phyloP scores from a whole-genome alignment of 2,888 invertebrate species.

The Loripinus fragilis region DNA sequence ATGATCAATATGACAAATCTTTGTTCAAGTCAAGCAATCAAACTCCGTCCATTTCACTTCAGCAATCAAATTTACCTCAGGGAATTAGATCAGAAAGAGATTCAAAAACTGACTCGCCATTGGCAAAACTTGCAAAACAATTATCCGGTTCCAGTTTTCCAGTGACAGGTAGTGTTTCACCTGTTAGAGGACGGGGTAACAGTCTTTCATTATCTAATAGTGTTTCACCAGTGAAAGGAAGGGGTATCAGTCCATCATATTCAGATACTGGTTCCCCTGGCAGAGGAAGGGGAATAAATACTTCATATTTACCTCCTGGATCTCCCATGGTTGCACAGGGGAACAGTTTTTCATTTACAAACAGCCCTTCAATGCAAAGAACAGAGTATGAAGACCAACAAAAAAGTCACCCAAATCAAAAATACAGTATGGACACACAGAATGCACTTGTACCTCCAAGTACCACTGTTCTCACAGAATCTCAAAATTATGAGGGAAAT shows the following conservation, averaged over 20 bases:
- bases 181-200: neutral
- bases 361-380: neutral
- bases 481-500: too few species aligned
- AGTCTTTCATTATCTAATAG: too few species aligned
- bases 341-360: neutral
- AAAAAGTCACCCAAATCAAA: too few species aligned
- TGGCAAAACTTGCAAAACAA: neutral
- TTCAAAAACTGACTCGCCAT: neutral
- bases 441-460: too few species aligned
- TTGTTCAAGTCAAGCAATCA: neutral
- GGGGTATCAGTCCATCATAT: neutral
- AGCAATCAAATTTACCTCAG: constrained; percentile 2
- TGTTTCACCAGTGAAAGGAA: neutral
- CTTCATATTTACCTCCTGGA: neutral
- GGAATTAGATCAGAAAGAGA: neutral
- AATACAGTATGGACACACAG: too few species aligned
- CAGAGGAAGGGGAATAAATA: neutral
- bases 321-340: neutral
- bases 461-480: too few species aligned
- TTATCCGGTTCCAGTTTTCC: neutral
- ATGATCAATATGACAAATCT: neutral
- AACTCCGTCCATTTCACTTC: neutral
- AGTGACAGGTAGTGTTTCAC: neutral
- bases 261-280: neutral
- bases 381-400: neutral